Percentiles rank a stretch among this genome's conserved stretches.
phyloP scores from a whole-genome alignment of 1,140 invertebrate genomes.

The Drosophila miranda region DNA sequence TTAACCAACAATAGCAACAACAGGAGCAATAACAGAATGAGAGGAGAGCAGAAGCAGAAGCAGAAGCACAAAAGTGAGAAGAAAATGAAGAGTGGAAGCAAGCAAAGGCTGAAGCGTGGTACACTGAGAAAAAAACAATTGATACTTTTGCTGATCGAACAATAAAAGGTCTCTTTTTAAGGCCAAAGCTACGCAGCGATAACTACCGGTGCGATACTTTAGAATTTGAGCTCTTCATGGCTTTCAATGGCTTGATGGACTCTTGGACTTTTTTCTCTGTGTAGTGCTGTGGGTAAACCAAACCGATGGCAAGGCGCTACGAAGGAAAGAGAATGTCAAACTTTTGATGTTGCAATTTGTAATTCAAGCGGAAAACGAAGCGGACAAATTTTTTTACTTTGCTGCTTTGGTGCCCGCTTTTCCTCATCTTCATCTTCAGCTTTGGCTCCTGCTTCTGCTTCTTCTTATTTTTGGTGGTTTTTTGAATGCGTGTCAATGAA shows the following conservation, averaged over 20 bases:
- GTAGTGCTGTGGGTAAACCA: not conserved
- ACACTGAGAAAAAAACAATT: too few relatives aligned
- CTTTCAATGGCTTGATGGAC: too few relatives aligned
- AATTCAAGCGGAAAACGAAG: constrained; percentile 82
- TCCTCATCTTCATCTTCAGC: constrained; percentile 16
- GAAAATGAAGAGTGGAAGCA: not conserved
- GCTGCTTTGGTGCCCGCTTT: constrained; percentile 15
- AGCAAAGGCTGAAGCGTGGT: not conserved
- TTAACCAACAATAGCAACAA: constrained; percentile 74
- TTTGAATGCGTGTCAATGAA: constrained; percentile 32
- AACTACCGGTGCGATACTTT: too few relatives aligned
- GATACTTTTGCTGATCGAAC: too few relatives aligned
- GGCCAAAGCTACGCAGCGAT: too few relatives aligned
- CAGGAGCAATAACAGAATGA: constrained; percentile 11
- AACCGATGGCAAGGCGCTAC: constrained; percentile 1
- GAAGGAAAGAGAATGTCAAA: constrained; percentile 74
- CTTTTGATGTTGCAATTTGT: constrained; percentile 82
- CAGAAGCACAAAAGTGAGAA: too few relatives aligned
- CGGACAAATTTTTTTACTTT: constrained; percentile 65
- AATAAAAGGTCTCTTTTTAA: too few relatives aligned
- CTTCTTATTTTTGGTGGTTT: constrained; percentile 12
- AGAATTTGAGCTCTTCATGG: too few relatives aligned
- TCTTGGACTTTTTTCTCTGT: too few relatives aligned
- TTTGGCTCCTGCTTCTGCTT: not conserved
- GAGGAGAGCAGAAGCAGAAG: not conserved